These are phyloP conservation scores for Listrodromus nycthemerus DNA, from an alignment of 2,888 invertebrate genomes.

Conservation along the genomic window DNA sequence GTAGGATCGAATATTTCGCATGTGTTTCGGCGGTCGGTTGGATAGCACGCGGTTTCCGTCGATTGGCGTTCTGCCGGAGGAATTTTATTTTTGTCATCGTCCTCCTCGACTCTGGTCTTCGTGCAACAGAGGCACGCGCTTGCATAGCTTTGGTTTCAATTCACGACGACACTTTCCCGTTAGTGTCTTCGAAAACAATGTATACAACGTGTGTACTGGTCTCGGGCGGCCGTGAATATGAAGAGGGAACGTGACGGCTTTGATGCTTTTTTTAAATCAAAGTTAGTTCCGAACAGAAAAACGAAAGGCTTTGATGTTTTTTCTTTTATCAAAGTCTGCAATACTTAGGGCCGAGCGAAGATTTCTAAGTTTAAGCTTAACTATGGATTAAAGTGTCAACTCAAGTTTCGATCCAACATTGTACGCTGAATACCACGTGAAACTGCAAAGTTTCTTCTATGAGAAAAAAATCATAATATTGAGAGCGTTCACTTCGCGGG, in stretches of 20 bases:
- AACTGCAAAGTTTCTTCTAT: neutral
- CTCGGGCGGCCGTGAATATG: constrained; percentile 2
- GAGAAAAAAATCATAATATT: neutral
- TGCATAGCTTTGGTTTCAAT: constrained; percentile 44
- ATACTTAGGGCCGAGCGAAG: no score
- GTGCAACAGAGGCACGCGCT: constrained; percentile 16
- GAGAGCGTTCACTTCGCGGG: neutral
- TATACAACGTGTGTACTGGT: constrained; percentile 59
- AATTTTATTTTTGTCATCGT: constrained; percentile 65
- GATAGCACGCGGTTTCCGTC: constrained; percentile 32
- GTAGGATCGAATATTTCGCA: constrained; percentile 25
- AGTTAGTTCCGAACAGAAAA: no score
- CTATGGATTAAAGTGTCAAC: no score
- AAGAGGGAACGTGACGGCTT: constrained; percentile 1
- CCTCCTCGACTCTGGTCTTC: constrained; percentile 38
- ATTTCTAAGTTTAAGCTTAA: no score
- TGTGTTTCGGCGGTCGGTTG: neutral
- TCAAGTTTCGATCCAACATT: neutral
- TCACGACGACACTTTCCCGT: constrained; percentile 52
- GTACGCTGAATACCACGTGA: neutral
- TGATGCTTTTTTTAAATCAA: neutral
- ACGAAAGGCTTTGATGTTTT: constrained; percentile 47
- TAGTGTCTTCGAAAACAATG: constrained; percentile 63
- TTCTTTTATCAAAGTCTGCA: neutral
- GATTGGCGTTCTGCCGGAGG: constrained; percentile 63